Base-by-base conservation (phyloP, 2,113 vertebrate genomes). In the Edolisoma coerulescens region DNA sequence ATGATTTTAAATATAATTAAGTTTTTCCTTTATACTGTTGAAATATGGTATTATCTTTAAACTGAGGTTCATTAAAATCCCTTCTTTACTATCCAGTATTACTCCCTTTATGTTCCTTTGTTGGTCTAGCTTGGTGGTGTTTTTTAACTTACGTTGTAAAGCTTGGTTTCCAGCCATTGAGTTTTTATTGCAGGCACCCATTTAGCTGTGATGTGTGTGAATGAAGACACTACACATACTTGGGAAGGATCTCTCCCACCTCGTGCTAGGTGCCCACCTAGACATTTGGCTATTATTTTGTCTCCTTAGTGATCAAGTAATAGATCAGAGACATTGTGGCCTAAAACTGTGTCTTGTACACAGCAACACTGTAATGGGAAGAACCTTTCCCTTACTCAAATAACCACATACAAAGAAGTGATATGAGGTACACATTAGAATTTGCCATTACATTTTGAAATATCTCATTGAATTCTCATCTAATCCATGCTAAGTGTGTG, bases 161-260 rank as follows among this genome's bases (percentile, higher is more conserved):
- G 5, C 24, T 83, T 70, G 26, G 13, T 60, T 88, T 64, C 39
- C 33, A 77, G 0, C 7, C 11, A 12, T 3, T 73, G 32, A 54
- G 39, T 64, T 69, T 24, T 45, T 86, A 54, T 7, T 77, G 4
- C 20, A 16, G 22, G 5, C 5, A 0, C 35, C 9, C 4, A 3
- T 88, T 54, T 54, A 33, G 41, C 24, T 74, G 35, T 74, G 65
- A 53, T 22, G 15, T n/a, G 11, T 73, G 16, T 7, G 3, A 60
- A 45, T 82, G 50, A 17, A 41, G 39, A n/a, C 27, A 37, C 21
- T 42, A 11, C 0, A 0, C 15, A 16, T 23, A 2, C 13, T 45
- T 78, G 64, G 15, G 44, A 35, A 60, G 15, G 41, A 50, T 90
- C 30, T n/a, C 24, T 80, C 39, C 50, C 57, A 45, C 28, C 32